Percentiles rank a stretch among this genome's conserved stretches.
phyloP scores from a whole-genome alignment of 2,888 invertebrate species.

The Alloplasta piceator region DNA sequence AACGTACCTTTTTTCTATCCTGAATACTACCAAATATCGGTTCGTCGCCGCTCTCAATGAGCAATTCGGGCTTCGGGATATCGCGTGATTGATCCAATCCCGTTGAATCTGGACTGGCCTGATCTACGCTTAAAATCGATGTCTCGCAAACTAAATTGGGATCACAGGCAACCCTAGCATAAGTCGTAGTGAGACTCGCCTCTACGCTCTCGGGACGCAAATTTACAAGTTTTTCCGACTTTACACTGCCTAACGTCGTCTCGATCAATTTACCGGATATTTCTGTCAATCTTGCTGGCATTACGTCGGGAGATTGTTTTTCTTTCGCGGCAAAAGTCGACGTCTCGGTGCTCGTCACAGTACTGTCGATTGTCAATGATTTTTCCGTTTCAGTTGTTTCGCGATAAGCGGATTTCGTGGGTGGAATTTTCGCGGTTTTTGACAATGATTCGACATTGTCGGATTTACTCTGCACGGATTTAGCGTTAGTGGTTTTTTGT shows the following conservation, averaged over 20 bases:
- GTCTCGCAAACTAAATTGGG: constrained; percentile 50
- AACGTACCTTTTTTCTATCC: constrained; percentile 74
- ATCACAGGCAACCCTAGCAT: constrained; percentile 73
- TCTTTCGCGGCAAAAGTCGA: constrained; percentile 56
- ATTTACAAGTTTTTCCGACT: constrained; percentile 75
- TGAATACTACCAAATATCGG: constrained; percentile 80
- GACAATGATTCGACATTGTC: constrained; percentile 55
- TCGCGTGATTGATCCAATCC: constrained; percentile 39
- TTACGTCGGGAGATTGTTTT: constrained; percentile 67
- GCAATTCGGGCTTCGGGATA: constrained; percentile 43
- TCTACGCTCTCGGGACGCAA: constrained; percentile 79
- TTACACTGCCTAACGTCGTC: constrained; percentile 70
- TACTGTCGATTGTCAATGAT: constrained; percentile 71
- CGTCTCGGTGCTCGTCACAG: constrained; percentile 64
- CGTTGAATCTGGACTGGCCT: constrained; percentile 43
- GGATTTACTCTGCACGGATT: constrained; percentile 43
- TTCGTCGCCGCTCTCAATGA: constrained; percentile 66
- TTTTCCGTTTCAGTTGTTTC: constrained; percentile 61
- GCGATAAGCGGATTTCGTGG: constrained; percentile 35
- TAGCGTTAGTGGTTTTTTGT: constrained; percentile 22
- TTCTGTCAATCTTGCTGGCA: constrained; percentile 70
- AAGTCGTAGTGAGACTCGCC: constrained; percentile 77
- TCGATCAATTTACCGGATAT: constrained; percentile 72
- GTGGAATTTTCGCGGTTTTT: constrained; percentile 41
- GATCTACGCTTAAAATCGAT: constrained; percentile 49